phyloP scores from a whole-genome alignment of 2,797 vertebrate genomes.

The Remorina albescens region DNA sequence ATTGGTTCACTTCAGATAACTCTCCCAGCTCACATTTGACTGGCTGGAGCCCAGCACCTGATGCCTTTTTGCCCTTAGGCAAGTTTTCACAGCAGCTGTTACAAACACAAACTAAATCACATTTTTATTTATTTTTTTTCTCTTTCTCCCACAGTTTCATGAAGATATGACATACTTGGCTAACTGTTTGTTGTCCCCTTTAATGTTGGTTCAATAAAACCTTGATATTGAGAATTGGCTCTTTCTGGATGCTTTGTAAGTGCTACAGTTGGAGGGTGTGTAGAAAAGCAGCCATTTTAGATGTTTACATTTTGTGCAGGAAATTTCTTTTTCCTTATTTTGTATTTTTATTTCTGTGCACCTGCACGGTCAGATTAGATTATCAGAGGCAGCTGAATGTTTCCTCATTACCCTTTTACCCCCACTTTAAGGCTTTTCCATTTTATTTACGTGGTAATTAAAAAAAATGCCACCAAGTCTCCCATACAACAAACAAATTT shows the following conservation, averaged over 20 bases:
- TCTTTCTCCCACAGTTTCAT: constrained; percentile 20
- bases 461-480: too few relatives aligned
- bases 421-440: background rate
- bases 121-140: constrained; percentile 43
- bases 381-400: background rate
- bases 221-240: constrained; percentile 22
- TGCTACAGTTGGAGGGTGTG: background rate
- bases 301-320: background rate
- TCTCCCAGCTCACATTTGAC: constrained; percentile 4
- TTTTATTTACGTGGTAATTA: too few relatives aligned
- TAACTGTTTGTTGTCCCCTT: constrained; percentile 40
- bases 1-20: background rate
- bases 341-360: too few relatives aligned
- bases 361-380: too few relatives aligned
- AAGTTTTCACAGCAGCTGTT: constrained; percentile 54
- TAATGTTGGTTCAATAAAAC: constrained; percentile 19
- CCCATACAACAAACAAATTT: too few relatives aligned
- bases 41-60: constrained; percentile 14
- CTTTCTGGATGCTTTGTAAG: background rate
- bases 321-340: too few relatives aligned
- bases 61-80: constrained; percentile 4
- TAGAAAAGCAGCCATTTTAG: background rate
- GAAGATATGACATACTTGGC: background rate
- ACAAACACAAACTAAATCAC: too few relatives aligned
- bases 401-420: background rate